Conservation (phyloP, 2,113 vertebrate species). For the Semicossyphus pulcher region DNA sequence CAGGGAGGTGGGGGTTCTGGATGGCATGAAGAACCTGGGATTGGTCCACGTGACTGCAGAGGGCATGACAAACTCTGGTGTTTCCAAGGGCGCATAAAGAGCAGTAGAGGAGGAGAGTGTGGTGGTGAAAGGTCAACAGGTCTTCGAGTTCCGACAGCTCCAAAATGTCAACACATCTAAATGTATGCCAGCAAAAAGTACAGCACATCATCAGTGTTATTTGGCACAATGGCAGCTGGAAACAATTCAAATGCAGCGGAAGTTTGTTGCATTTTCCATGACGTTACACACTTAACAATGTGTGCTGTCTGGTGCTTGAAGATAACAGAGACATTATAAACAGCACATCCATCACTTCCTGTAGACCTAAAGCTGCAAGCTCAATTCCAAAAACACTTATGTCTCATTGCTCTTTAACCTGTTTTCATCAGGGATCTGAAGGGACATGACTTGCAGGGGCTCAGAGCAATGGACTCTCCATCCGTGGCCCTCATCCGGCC, state of each 20-base stretch:
- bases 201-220: constrained; percentile 1
- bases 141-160: constrained; percentile 91
- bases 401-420: constrained; percentile 76
- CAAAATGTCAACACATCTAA: constrained; percentile 92
- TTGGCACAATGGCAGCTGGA: background rate
- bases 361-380: background rate
- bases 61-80: constrained; percentile 90
- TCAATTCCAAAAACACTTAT: background rate
- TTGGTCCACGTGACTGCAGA: constrained; percentile 95
- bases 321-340: background rate
- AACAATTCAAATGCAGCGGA: background rate
- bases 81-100: constrained; percentile 93
- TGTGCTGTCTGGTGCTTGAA: background rate
- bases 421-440: constrained; percentile 95
- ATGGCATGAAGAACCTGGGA: constrained; percentile 92
- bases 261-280: constrained; percentile 6
- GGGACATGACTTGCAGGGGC: constrained; percentile 90
- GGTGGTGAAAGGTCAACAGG: constrained; percentile 90
- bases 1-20: constrained; percentile 90
- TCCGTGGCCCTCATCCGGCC: constrained; percentile 88
- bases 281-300: background rate
- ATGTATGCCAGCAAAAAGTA: background rate
- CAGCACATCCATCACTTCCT: background rate
- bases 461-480: constrained; percentile 91
- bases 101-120: constrained; percentile 92